Base-by-base conservation (phyloP, 2,113 vertebrate species). In the Muscicapa adusta region DNA sequence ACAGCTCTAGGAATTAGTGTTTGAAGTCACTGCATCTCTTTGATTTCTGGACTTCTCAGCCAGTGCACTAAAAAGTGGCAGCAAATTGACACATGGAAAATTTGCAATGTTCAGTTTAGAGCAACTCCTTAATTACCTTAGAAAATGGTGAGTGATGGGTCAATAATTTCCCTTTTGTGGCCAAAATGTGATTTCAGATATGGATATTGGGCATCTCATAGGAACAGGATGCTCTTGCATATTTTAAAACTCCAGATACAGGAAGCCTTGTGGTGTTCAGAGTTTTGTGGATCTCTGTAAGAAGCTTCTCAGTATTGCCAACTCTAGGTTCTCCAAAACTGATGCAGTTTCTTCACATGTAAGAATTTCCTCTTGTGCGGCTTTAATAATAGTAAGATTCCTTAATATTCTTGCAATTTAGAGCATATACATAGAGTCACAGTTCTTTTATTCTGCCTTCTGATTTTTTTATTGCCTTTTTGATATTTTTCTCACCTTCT, bases 91-190 rank as follows among this genome's bases (percentile, higher is more conserved):
- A 87, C 58, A 31, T 5, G 9, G 48, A 60, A 86, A 62, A 89
- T 91, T 71, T 8, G 3, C 42, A 92, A 36, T 79, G 74, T 56
- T 94, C 47, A 45, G 29, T 90, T 93, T 80, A 84, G 81, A 86
- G 79, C 50, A 84, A 67, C 28, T 85, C 58, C 45, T 92, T 93
- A 95, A 96, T 91, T 76, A 89, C 56, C 60, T 31, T 0, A 40
- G 82, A 80, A 93, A 92, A 96, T 85, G 63, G 51, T 87, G 65
- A 93, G 42, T 34, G 77, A 89, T 51, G 4, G 53, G 58, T 94
- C 82, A 91, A 92, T 95, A 82, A 93, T 88, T 92, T 95, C 54
- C 22, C 29, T 91, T 93, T 86, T 91, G 85, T 77, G 72, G 63
- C 66, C 67, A 92, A 92, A 93, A 78, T 9, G 3, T 86, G 47